Conservation (phyloP, 2,888 invertebrate genomes). For the Aelia acuminata region DNA sequence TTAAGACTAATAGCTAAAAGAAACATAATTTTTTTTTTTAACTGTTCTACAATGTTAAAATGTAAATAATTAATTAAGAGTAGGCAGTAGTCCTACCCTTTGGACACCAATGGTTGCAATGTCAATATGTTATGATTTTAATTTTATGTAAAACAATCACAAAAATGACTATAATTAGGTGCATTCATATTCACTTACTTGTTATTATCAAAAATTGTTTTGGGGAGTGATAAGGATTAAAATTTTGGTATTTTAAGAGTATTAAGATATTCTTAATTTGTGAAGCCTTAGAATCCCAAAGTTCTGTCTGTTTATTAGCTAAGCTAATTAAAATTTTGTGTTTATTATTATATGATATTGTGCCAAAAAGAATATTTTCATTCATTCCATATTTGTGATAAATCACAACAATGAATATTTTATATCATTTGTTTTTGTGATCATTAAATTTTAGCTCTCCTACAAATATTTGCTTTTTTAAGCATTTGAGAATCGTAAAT, state of each 20-base stretch:
- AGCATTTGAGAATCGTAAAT: too few relatives aligned
- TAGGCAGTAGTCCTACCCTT: neutral
- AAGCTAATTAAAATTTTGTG: neutral
- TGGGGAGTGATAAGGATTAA: neutral
- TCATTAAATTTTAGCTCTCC: neutral
- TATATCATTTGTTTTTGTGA: neutral
- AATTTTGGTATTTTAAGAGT: neutral
- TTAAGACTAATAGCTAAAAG: neutral
- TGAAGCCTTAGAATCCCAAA: neutral
- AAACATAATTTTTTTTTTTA: neutral
- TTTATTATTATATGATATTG: neutral
- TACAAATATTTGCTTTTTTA: neutral
- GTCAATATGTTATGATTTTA: neutral
- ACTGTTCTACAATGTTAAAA: conserved; percentile 8
- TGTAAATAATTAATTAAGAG: neutral
- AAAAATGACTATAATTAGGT: neutral
- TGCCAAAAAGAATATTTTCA: neutral
- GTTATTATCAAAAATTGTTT: neutral
- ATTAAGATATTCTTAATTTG: neutral
- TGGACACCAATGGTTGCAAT: neutral
- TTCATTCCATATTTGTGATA: conserved; percentile 48
- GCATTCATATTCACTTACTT: neutral
- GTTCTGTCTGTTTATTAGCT: neutral
- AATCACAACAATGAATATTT: conserved; percentile 8
- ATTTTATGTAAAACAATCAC: neutral